Evolutionary conservation across 1,140 invertebrate species (phyloP), one percentile per base, ranked within the genome.

Genomic region (Cyclina sinensis): DNA sequence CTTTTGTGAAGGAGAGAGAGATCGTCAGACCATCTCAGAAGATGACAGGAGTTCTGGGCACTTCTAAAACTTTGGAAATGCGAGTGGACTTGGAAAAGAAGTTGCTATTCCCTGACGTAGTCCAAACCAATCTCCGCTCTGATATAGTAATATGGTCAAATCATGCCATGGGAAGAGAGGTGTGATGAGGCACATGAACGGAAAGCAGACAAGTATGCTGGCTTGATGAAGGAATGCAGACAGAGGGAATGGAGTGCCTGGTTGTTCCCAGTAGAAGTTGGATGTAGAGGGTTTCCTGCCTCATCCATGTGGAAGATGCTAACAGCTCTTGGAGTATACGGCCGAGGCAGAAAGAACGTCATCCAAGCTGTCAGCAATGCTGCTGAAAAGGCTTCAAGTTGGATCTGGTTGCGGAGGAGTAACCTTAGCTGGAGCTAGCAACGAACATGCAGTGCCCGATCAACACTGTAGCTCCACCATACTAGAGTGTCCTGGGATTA

Each of bases 391-490:
- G 57, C 18, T 27, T 62, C 54, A 18, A 39, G 79, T 35, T 82
- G 54, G 79, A 54, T 65, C 30, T 82, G 79, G 79, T 11, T 82
- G 46, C 9, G 35, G 27, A 9, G 46, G 9, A 46, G 39, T 59
- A 57, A 82, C 5, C 54, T 18, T 14, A 79, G 32, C 46, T 79
- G 43, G 76, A n/a, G 37, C 74, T 37, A 78, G n/a, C 35, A 4
- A 21, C 24, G 18, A 39, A 78, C 74, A 78, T 18, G n/a, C 30
- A 73, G 68, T 62, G 68, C 14, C 7, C 59, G 78, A 80, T 80
- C 78, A 54, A 14, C 78, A 43, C 78, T 80, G 78, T n/a, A 2
- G 78, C 7, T 51, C 78, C 27, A 57, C 78, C 24, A 57, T 48
- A n/a, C 21, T 18, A 51, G 76, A 32, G 37, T 80, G 46, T 57